Evolutionary conservation across 2,888 invertebrate species (phyloP).

Genomic region (Agrotis exclamationis): DNA sequence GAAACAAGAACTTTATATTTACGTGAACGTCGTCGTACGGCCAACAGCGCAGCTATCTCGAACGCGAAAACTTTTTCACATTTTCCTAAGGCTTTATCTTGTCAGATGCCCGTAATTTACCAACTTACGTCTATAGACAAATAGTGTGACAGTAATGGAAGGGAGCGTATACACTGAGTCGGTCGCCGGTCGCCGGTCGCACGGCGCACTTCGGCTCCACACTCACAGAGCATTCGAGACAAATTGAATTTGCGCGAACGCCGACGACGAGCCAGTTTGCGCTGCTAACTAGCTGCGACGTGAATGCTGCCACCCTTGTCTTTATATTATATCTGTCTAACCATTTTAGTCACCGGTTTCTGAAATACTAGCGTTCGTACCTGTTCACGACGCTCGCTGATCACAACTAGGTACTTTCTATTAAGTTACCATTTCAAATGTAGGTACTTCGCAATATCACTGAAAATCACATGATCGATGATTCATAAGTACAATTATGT

Average conservation of each 20-base stretch:
- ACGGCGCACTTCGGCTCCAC: constrained; percentile 65
- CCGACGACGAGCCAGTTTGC: constrained; percentile 87
- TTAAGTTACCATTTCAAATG: constrained; percentile 17
- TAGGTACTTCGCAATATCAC: constrained; percentile 10
- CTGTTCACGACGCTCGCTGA: constrained; percentile 56
- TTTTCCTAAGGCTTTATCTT: constrained; percentile 56
- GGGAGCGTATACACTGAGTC: constrained; percentile 64
- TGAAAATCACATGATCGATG: not conserved
- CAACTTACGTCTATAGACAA: constrained; percentile 64
- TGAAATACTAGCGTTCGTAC: constrained; percentile 50
- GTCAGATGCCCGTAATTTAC: constrained; percentile 62
- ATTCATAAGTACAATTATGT: not conserved
- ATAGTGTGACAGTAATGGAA: constrained; percentile 68
- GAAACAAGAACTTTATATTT: constrained; percentile 22
- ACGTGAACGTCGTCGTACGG: constrained; percentile 5
- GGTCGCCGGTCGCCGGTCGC: constrained; percentile 61
- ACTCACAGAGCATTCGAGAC: constrained; percentile 81
- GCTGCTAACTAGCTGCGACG: constrained; percentile 89
- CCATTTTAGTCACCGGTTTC: constrained; percentile 69
- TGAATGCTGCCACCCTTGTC: constrained; percentile 83
- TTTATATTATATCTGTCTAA: constrained; percentile 81
- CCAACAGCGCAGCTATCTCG: constrained; percentile 21
- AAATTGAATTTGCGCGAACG: constrained; percentile 89
- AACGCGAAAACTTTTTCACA: constrained; percentile 47
- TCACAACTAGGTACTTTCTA: constrained; percentile 29